phyloP scores from a whole-genome alignment of 1,140 invertebrate species.

The Reticulitermes speratus region DNA sequence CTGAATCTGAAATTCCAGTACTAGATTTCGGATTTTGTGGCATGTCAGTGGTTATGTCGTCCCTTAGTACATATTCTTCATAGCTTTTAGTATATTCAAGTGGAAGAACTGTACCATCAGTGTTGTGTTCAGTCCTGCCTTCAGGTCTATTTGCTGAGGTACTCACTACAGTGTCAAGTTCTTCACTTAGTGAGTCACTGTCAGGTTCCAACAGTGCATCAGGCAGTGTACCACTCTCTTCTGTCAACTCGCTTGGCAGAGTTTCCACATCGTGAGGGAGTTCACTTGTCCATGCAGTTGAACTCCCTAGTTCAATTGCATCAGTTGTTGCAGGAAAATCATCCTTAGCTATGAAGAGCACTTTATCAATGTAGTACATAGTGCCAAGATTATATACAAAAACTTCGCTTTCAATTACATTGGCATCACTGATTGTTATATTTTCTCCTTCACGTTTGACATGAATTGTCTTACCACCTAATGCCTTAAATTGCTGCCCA shows the following conservation, averaged over 20 bases:
- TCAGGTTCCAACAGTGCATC: conserved; percentile 24
- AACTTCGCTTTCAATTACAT: conserved; percentile 58
- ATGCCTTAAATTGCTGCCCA: conserved; percentile 51
- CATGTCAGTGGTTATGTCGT: background rate
- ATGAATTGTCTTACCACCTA: conserved; percentile 55
- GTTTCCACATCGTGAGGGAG: conserved; percentile 46
- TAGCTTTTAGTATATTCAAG: background rate
- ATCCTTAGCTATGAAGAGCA: conserved; percentile 46
- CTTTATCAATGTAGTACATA: conserved; percentile 60
- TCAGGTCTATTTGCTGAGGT: background rate
- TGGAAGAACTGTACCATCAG: background rate
- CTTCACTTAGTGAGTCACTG: too few species aligned
- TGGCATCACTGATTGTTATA: conserved; percentile 54
- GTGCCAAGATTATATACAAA: conserved; percentile 63
- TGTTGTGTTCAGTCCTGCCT: background rate
- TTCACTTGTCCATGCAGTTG: conserved; percentile 5
- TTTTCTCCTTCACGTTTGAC: conserved; percentile 50
- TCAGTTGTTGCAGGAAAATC: conserved; percentile 21
- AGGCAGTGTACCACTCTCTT: conserved; percentile 39
- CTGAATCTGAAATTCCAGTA: background rate
- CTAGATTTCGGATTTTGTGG: background rate
- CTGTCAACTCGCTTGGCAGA: conserved; percentile 50
- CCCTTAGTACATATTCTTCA: background rate
- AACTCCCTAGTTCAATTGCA: background rate
- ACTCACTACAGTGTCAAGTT: background rate